Percentiles rank a stretch among this genome's conserved stretches.
Conservation (phyloP, 1,140 invertebrate species). For the Pseudobourletiella spinata region DNA sequence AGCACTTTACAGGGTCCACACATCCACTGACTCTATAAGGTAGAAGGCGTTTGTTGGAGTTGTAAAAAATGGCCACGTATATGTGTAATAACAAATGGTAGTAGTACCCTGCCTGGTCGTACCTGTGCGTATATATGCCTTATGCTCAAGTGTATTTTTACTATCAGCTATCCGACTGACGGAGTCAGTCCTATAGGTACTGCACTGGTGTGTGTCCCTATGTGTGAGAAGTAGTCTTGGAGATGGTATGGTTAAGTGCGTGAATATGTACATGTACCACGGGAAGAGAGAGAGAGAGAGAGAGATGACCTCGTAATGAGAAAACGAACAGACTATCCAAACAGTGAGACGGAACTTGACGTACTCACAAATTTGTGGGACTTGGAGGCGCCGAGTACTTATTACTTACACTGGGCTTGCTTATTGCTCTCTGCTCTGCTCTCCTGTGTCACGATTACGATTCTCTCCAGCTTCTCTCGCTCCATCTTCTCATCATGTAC, state of each 20-base stretch:
- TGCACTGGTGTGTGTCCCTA: too few relatives aligned
- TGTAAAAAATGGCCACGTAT: too few relatives aligned
- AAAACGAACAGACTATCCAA: conserved; percentile 18
- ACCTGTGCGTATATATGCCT: too few relatives aligned
- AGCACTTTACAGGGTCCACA: too few relatives aligned
- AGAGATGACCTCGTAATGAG: conserved; percentile 20
- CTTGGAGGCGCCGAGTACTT: conserved; percentile 27
- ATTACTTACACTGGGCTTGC: conserved; percentile 16
- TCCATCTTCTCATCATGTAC: too few relatives aligned
- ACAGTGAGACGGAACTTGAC: conserved; percentile 27
- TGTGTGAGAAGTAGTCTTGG: not conserved
- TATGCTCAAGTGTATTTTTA: too few relatives aligned
- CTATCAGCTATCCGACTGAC: not conserved
- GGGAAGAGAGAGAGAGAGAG: not conserved
- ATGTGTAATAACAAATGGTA: too few relatives aligned
- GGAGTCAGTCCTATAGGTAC: not conserved
- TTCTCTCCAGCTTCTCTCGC: too few relatives aligned
- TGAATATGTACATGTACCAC: not conserved
- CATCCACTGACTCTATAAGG: too few relatives aligned
- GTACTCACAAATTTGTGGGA: conserved; percentile 27
- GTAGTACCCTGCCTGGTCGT: too few relatives aligned
- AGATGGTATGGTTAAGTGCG: conserved; percentile 5
- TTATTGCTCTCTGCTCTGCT: not conserved
- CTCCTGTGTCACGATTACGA: not conserved
- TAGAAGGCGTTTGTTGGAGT: too few relatives aligned